These are phyloP conservation scores for Seriola aureovittata DNA, from an alignment of 2,113 vertebrate genomes.

Conservation along the genomic window DNA sequence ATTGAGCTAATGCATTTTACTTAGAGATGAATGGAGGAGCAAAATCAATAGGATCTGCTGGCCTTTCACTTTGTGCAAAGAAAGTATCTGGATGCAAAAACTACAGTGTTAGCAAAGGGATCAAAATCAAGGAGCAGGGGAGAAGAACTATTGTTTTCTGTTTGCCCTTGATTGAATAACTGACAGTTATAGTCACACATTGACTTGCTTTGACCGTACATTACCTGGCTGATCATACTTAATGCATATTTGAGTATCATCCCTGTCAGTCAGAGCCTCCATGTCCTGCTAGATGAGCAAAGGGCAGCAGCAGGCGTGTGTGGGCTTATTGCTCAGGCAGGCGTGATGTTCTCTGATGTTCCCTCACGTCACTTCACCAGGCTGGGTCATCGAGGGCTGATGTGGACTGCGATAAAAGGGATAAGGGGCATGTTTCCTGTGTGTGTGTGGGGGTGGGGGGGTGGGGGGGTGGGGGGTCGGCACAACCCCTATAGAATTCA, in stretches of 20 bases:
- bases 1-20: conserved; percentile 68
- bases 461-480: no score
- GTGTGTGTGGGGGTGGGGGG: no score
- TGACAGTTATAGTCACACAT: conserved; percentile 11
- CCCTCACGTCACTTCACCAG: conserved; percentile 2
- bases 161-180: conserved; percentile 36
- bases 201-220: background rate
- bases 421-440: background rate
- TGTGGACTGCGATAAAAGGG: background rate
- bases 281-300: conserved; percentile 26
- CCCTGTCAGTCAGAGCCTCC: conserved; percentile 30
- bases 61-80: conserved; percentile 35
- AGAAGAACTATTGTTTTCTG: conserved; percentile 7
- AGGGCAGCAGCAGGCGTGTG: conserved; percentile 42
- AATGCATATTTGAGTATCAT: conserved; percentile 22
- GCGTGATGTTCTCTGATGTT: conserved; percentile 46
- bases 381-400: background rate
- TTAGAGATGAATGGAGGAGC: conserved; percentile 54
- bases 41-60: conserved; percentile 62
- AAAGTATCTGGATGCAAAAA: conserved; percentile 20
- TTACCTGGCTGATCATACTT: conserved; percentile 6
- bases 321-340: conserved; percentile 46
- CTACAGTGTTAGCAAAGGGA: conserved; percentile 9
- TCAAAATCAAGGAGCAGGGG: conserved; percentile 9
- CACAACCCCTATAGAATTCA: background rate